These are phyloP conservation scores for Pogoniulus pusillus DNA, from an alignment of 2,797 vertebrate species.

Conservation along the genomic window DNA sequence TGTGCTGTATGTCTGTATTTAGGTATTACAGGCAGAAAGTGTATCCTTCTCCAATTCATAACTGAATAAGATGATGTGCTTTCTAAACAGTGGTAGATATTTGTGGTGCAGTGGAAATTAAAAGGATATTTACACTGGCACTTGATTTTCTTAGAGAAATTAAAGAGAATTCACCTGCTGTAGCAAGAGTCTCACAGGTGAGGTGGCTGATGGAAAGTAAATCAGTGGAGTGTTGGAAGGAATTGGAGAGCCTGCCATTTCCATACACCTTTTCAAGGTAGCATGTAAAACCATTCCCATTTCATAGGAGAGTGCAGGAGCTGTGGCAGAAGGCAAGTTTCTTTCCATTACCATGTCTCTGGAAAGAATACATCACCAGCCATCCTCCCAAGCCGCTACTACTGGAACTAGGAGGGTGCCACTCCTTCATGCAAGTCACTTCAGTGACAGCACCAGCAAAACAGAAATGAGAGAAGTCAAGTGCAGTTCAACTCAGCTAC, in stretches of 20 bases:
- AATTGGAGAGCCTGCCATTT: background rate
- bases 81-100: background rate
- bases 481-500: background rate
- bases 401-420: background rate
- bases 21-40: background rate
- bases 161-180: background rate
- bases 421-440: background rate
- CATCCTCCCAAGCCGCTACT: background rate
- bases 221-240: background rate
- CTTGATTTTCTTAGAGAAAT: background rate
- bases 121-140: background rate
- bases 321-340: background rate
- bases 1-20: background rate
- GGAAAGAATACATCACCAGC: background rate
- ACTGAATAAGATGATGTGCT: background rate
- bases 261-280: background rate
- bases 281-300: background rate
- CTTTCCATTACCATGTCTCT: background rate
- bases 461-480: background rate
- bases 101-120: background rate
- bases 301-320: background rate
- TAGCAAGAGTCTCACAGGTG: background rate
- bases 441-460: background rate
- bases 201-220: background rate
- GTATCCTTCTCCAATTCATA: background rate